phyloP scores from a whole-genome alignment of 2,113 vertebrate genomes.

The Dascyllus trimaculatus region DNA sequence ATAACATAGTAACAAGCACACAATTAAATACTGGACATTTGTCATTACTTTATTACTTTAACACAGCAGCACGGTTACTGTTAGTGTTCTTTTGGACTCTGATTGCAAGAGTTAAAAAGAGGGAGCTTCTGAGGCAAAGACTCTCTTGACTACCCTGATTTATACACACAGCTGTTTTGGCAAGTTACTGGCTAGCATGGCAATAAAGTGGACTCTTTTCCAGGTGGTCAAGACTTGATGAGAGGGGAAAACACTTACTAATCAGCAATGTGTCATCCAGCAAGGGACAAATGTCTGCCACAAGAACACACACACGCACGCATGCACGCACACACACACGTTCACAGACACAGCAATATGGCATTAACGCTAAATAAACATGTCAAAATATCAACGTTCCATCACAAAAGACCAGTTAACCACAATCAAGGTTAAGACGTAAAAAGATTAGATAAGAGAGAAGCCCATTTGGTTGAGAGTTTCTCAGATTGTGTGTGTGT shows the following conservation, averaged over 20 bases:
- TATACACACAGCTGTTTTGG: conserved; percentile 67
- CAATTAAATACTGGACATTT: no score
- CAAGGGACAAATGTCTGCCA: conserved; percentile 43
- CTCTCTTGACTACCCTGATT: not conserved
- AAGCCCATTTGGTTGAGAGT: conserved; percentile 4
- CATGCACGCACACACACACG: not conserved
- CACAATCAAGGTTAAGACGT: not conserved
- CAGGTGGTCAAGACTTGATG: conserved; percentile 69
- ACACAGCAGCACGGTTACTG: no score
- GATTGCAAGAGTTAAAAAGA: not conserved
- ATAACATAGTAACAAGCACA: no score
- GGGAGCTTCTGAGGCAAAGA: not conserved
- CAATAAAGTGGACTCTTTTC: conserved; percentile 52
- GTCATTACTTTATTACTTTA: no score
- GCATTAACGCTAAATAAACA: not conserved
- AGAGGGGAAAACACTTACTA: conserved; percentile 56
- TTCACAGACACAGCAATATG: not conserved
- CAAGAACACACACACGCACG: not conserved
- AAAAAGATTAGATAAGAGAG: conserved; percentile 18
- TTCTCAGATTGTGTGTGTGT: not conserved
- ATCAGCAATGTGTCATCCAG: conserved; percentile 38
- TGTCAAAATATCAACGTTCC: not conserved
- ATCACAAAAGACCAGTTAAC: not conserved
- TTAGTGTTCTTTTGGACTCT: no score
- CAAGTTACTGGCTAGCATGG: conserved; percentile 37